Evolutionary conservation across 2,797 vertebrate species (phyloP), one percentile per base, ranked within the genome.

Genomic region (Sebastiscus tertius): DNA sequence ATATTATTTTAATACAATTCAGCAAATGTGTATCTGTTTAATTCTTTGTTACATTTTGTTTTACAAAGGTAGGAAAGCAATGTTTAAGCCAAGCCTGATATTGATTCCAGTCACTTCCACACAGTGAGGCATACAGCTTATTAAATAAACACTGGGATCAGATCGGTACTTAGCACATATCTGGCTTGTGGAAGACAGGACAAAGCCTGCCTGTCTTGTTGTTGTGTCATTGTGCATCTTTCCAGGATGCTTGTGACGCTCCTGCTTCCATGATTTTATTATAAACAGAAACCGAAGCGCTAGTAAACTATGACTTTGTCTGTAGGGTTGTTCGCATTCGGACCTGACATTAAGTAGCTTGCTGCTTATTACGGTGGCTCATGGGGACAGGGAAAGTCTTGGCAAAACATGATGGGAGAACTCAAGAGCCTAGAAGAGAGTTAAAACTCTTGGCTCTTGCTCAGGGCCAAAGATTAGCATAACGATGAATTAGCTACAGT

Each of bases 381-480:
- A 46, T 24, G 22, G 52, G 55, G 54, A 60, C 33, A 12, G 16
- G 9, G 33, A 39, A 14, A 6, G 34, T 75, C 73, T 58, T 74
- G 14, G 75, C 66, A 82, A 81, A 73, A 59, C 73, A 88, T 81
- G 54, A 83, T 82, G 75, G 80, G 73, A 86, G 49, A 36, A 11
- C n/a, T 60, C 16, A 1, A 22, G 8, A 56, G 13, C 14, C 49
- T 72, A 9, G 11, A 55, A 26, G 13, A 52, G 24, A 71, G 7
- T 64, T 27, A 42, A 20, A 52, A 22, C 59, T 46, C 8, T 64
- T 66, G n/a, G 56, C 26, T 70, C 42, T 56, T 46, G 6, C 34
- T 64, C 8, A 33, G 42, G 33, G 67, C n/a, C 9, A 31, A 46
- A 67, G 26, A 81, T 78, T 13, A 70, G 24, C 18, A 12, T 29